Conservation (phyloP, 2,888 invertebrate species). For the Drosophila buzzatii region DNA sequence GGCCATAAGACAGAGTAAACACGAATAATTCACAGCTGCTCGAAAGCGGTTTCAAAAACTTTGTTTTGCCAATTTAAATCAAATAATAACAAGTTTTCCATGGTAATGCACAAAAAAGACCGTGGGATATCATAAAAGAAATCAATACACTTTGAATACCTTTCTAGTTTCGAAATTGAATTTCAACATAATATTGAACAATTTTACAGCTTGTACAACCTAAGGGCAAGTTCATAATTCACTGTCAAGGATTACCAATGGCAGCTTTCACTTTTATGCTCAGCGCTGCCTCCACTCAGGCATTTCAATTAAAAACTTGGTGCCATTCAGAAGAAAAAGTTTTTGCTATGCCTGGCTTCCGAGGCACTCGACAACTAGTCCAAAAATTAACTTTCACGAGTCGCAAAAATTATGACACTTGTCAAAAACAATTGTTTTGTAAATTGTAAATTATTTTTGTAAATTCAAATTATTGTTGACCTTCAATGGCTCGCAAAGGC, state of each 20-base stretch:
- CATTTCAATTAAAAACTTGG: constrained; percentile 74
- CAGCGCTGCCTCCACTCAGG: constrained; percentile 15
- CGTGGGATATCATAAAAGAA: background rate
- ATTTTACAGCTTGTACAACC: background rate
- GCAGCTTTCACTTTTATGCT: constrained; percentile 30
- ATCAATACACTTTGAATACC: constrained; percentile 5
- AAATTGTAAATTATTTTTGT: constrained; percentile 59
- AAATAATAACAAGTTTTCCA: background rate
- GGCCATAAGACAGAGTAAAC: background rate
- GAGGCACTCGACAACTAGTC: constrained; percentile 25
- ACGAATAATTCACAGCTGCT: background rate
- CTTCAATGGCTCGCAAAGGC: constrained; percentile 43
- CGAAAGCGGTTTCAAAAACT: background rate
- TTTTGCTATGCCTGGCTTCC: constrained; percentile 30
- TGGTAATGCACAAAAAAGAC: background rate
- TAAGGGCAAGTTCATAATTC: constrained; percentile 46
- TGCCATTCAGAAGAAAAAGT: constrained; percentile 52
- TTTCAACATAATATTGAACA: constrained; percentile 24
- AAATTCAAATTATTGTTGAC: constrained; percentile 66
- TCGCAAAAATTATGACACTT: constrained; percentile 55
- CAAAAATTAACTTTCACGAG: constrained; percentile 29
- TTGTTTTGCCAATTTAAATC: background rate
- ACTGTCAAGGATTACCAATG: constrained; percentile 38
- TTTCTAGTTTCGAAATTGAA: background rate
- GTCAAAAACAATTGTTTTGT: constrained; percentile 77